phyloP scores from a whole-genome alignment of 2,888 invertebrate genomes.

The Drosophila helvetica region DNA sequence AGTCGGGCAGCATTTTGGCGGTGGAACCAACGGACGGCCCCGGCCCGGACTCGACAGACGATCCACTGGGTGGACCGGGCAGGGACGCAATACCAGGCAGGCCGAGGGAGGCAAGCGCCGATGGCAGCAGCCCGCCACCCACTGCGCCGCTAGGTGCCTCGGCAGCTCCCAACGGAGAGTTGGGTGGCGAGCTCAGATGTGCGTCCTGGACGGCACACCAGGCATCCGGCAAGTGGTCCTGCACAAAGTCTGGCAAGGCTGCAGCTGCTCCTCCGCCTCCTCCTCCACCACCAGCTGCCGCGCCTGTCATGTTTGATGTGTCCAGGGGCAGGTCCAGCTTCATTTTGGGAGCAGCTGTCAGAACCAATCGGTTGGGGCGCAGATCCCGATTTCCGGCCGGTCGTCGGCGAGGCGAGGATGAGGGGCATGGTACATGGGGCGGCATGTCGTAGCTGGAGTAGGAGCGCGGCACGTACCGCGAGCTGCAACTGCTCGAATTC shows the following conservation, averaged over 20 bases:
- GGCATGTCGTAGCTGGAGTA: slow-evolving; percentile 84
- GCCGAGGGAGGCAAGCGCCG: slow-evolving; percentile 50
- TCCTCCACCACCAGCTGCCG: slow-evolving; percentile 34
- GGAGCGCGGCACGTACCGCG: slow-evolving; percentile 82
- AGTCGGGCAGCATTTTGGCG: slow-evolving; percentile 86
- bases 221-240: slow-evolving; percentile 93
- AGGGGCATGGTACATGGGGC: slow-evolving; percentile 58
- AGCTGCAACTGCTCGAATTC: slow-evolving; percentile 39
- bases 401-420: slow-evolving; percentile 60
- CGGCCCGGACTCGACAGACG: slow-evolving; percentile 19
- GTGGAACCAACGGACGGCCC: slow-evolving; percentile 48
- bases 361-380: slow-evolving; percentile 75
- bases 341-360: slow-evolving; percentile 72
- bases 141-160: slow-evolving; percentile 54
- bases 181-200: slow-evolving; percentile 81
- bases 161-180: slow-evolving; percentile 76
- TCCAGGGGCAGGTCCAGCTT: slow-evolving; percentile 78
- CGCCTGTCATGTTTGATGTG: slow-evolving; percentile 43
- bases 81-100: slow-evolving; percentile 49
- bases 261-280: slow-evolving; percentile 66
- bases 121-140: slow-evolving; percentile 43
- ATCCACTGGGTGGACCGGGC: slow-evolving; percentile 29
- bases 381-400: slow-evolving; percentile 47
- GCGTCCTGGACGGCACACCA: slow-evolving; percentile 81
- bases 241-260: slow-evolving; percentile 93